Evolutionary conservation across 2,888 invertebrate species (phyloP).

Genomic region (Agriopis marginaria): DNA sequence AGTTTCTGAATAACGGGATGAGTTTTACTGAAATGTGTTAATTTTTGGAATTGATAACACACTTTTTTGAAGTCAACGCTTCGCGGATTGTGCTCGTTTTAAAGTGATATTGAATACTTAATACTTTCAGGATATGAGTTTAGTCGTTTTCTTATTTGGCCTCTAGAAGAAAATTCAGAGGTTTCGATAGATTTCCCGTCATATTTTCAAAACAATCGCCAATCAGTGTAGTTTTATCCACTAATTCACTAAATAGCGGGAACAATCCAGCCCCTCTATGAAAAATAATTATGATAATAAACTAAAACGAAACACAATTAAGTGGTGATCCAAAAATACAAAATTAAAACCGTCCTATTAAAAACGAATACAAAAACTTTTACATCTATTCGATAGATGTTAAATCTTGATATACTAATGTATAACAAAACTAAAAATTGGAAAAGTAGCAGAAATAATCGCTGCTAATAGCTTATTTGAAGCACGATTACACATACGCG

Average conservation of each 20-base stretch:
- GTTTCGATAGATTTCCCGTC: too few species aligned
- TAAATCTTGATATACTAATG: too few species aligned
- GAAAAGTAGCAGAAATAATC: not conserved
- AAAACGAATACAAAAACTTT: too few species aligned
- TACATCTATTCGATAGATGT: too few species aligned
- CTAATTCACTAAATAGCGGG: too few species aligned
- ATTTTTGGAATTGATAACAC: slow-evolving; percentile 55
- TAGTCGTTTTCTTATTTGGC: not conserved
- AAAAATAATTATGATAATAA: too few species aligned
- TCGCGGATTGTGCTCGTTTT: slow-evolving; percentile 44
- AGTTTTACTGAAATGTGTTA: slow-evolving; percentile 45
- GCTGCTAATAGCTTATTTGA: not conserved
- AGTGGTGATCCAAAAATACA: too few species aligned
- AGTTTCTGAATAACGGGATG: not conserved
- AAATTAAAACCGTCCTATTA: too few species aligned
- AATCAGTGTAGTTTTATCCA: too few species aligned
- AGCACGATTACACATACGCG: slow-evolving; percentile 4
- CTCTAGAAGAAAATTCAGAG: not conserved
- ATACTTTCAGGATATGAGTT: not conserved
- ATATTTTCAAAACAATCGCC: too few species aligned
- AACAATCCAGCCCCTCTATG: too few species aligned
- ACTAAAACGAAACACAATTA: too few species aligned
- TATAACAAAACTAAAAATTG: not conserved
- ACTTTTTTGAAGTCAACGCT: slow-evolving; percentile 81
- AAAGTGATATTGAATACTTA: slow-evolving; percentile 12